These are phyloP conservation scores for Chitala chitala DNA, from an alignment of 2,113 vertebrate species.

Conservation along the genomic window DNA sequence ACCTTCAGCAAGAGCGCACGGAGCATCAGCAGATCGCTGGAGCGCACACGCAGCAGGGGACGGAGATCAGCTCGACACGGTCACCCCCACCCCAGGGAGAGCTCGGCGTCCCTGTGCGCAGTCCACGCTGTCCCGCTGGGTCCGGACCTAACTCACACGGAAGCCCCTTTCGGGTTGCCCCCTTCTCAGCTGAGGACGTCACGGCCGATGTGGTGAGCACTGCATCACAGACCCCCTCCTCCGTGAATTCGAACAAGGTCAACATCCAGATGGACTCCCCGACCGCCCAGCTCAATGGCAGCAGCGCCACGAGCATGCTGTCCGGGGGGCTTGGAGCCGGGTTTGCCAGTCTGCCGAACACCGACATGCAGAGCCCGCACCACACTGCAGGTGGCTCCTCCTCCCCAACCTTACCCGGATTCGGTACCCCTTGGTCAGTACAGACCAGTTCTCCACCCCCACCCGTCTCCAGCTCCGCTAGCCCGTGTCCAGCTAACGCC, in stretches of 20 bases:
- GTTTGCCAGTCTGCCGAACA: slow-evolving; percentile 75
- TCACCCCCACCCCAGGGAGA: slow-evolving; percentile 60
- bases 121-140: slow-evolving; percentile 44
- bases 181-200: slow-evolving; percentile 48
- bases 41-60: slow-evolving; percentile 36
- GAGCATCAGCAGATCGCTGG: slow-evolving; percentile 53
- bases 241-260: slow-evolving; percentile 57
- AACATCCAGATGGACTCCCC: slow-evolving; percentile 69
- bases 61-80: slow-evolving; percentile 50
- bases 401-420: slow-evolving; percentile 79
- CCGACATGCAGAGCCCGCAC: slow-evolving; percentile 65
- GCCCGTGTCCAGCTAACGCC: slow-evolving; percentile 52
- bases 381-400: slow-evolving; percentile 65
- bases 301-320: slow-evolving; percentile 60
- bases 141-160: slow-evolving; percentile 46
- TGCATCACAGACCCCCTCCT: slow-evolving; percentile 59
- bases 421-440: slow-evolving; percentile 90
- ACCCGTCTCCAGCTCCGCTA: slow-evolving; percentile 52
- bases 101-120: slow-evolving; percentile 52
- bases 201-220: slow-evolving; percentile 57
- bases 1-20: slow-evolving; percentile 70
- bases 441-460: slow-evolving; percentile 83
- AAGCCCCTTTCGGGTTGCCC: slow-evolving; percentile 41
- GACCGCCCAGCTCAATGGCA: slow-evolving; percentile 69
- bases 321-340: slow-evolving; percentile 73